phyloP scores from a whole-genome alignment of 2,797 vertebrate genomes.

The Pitangus sulphuratus region DNA sequence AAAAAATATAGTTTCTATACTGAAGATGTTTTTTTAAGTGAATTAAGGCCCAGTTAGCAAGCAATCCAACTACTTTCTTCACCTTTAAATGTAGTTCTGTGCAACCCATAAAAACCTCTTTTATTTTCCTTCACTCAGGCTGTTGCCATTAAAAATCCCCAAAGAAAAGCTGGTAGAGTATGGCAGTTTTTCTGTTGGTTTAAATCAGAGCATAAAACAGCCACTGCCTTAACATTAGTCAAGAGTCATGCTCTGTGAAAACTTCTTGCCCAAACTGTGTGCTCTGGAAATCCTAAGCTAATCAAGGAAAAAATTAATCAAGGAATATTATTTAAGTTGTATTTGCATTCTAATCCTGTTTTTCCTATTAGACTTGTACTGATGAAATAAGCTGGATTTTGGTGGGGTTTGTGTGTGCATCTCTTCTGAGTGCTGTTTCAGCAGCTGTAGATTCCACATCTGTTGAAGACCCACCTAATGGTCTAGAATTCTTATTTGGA shows the following conservation, averaged over 20 bases:
- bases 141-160: neutral
- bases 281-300: neutral
- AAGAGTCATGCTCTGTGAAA: neutral
- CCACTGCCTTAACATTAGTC: neutral
- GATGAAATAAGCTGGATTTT: neutral
- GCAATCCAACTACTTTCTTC: neutral
- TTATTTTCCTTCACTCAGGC: neutral
- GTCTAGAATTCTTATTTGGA: neutral
- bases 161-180: neutral
- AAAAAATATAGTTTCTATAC: neutral
- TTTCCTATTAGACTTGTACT: neutral
- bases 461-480: neutral
- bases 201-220: neutral
- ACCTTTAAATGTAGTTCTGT: neutral
- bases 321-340: neutral
- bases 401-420: neutral
- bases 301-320: neutral
- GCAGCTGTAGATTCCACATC: neutral
- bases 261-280: neutral
- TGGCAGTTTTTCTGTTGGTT: neutral
- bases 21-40: neutral
- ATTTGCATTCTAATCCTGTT: neutral
- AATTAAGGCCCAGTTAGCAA: neutral
- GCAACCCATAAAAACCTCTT: neutral
- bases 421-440: neutral